A percentile compares a stretch with the other conserved stretches of the same genome.
Conservation (phyloP, 92 coral and sea anemone species). For the Epizoanthus illoricatus region DNA sequence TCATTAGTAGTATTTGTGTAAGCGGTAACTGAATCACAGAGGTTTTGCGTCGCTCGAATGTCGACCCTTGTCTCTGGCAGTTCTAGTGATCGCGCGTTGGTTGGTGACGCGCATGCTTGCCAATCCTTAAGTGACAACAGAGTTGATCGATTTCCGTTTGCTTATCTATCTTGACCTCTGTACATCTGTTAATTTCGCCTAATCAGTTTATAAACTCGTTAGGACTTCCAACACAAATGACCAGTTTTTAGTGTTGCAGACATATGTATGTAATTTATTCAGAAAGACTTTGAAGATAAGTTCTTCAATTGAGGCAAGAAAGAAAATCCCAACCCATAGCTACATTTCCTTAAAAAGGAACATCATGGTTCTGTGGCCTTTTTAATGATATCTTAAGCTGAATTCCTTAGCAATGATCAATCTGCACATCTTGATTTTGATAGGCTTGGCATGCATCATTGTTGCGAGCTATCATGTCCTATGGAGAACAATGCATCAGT, state of each 20-base stretch:
- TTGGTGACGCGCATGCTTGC: constrained; percentile 34
- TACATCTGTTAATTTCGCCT: constrained; percentile 47
- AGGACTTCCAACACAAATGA: constrained; percentile 22
- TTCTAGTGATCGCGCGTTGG: background rate
- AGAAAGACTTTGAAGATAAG: background rate
- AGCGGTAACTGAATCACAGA: constrained; percentile 37
- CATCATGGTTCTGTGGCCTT: background rate
- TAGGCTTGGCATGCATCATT: constrained; percentile 26
- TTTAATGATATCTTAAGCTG: constrained; percentile 10
- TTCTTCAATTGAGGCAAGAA: background rate
- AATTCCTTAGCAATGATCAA: constrained; percentile 31
- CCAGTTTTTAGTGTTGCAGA: constrained; percentile 14
- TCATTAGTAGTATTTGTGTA: constrained; percentile 9
- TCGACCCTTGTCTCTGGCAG: constrained; percentile 8
- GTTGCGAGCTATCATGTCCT: background rate
- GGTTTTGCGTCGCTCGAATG: constrained; percentile 13
- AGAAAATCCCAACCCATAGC: constrained; percentile 8
- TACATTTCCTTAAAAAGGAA: background rate
- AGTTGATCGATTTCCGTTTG: constrained; percentile 37
- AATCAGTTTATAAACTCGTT: constrained; percentile 47
- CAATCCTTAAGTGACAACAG: constrained; percentile 19
- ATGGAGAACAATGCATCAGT: constrained; percentile 3
- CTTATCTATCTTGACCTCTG: constrained; percentile 48
- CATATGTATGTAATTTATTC: constrained; percentile 21
- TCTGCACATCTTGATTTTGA: constrained; percentile 29